Base-by-base conservation (phyloP, 2,113 vertebrate genomes). In the Romanogobio albipinnatus region DNA sequence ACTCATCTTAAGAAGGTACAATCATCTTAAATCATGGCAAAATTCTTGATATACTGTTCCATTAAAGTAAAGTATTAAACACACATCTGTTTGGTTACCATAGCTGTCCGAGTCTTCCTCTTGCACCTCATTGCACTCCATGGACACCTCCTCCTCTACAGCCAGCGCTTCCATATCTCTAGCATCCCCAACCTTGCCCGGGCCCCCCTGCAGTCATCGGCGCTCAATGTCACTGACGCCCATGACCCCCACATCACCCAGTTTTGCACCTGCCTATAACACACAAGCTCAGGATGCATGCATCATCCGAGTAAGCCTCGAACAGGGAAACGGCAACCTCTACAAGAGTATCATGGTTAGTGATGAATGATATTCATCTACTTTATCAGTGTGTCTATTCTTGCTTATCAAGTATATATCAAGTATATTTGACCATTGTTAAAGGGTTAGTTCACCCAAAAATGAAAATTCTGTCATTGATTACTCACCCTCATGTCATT, bases 321-420 rank as follows among this genome's bases (percentile, higher is more conserved):
- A 97, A 14, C 93, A 97, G 0, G 91, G 92, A 90, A 97, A 96
- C 0, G 96, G 95, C 43, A 99, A 97, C 29, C 94, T 98, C 88
- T 99, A 99, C 94, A 99, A 98, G 92, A 99, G 97, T 93, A 98
- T 99, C 66, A 77, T 99, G 96, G 98, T 99, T 0, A 13, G 2
- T 19, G 66, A 11, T 70, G 22, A 49, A 24, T 80, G 39, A 81
- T 29, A 49, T 14, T 24, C 2, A 24, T 62, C 9, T 29, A n/a
- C 9, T 68, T 33, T 76, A 76, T 29, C 4, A 76, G 49, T 36
- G 1, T 51, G 15, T 77, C 10, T 56, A 39, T 13, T 58, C 73
- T 51, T 76, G 47, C 24, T 9, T 26, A 29, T 75, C 2, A 5
- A n/a, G n/a, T n/a, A n/a, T n/a, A 43, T 74, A 9, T n/a, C 4